phyloP scores from a whole-genome alignment of 1,140 invertebrate genomes.

The Musca vetustissima region DNA sequence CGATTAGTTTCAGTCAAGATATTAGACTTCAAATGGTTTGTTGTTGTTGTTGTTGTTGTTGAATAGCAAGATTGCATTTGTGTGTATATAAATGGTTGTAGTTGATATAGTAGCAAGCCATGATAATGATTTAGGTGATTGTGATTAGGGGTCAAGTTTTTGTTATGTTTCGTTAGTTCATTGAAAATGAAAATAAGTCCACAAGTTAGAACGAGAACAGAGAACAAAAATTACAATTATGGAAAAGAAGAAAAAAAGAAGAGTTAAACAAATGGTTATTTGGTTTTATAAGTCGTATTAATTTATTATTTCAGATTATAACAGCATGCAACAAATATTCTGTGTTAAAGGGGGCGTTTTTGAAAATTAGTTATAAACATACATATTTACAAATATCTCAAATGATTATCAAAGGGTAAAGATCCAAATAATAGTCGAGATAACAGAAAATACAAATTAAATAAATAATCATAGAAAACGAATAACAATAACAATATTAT shows the following conservation, averaged over 20 bases:
- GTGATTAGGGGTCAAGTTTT: neutral
- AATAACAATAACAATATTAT: constrained; percentile 2
- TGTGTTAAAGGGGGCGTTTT: neutral
- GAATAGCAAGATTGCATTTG: neutral
- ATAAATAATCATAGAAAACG: neutral
- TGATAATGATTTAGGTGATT: constrained; percentile 3
- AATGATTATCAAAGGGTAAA: neutral
- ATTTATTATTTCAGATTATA: constrained; percentile 3
- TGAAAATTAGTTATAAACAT: neutral
- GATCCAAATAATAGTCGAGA: neutral
- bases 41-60: neutral
- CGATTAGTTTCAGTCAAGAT: constrained; percentile 50
- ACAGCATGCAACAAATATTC: constrained; percentile 14
- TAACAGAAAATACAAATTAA: neutral
- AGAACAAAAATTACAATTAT: constrained; percentile 17
- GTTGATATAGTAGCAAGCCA: neutral
- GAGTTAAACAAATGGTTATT: constrained; percentile 20
- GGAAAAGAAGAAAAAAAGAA: constrained; percentile 18
- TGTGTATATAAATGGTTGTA: neutral
- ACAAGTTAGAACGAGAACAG: constrained; percentile 19
- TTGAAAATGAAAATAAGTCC: constrained; percentile 10
- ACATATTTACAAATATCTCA: constrained; percentile 7
- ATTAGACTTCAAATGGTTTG: constrained; percentile 21
- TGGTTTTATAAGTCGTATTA: constrained; percentile 7
- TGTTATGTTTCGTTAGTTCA: constrained; percentile 1